These are phyloP conservation scores for Neocrepidodera transversa DNA, from an alignment of 2,888 invertebrate species.

Conservation along the genomic window DNA sequence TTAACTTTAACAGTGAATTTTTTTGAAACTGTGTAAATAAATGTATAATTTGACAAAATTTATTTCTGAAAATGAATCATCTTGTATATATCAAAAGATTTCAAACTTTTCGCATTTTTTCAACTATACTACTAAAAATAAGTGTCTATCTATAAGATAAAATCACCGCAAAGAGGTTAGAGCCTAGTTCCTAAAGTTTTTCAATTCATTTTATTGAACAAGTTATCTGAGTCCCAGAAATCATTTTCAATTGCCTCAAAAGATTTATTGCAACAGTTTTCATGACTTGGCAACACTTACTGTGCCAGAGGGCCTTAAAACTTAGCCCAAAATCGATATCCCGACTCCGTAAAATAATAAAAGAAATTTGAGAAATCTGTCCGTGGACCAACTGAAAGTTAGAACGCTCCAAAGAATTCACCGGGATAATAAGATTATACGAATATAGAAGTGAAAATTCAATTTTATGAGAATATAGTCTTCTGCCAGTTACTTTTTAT, in stretches of 20 bases:
- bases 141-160: background rate
- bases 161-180: slow-evolving; percentile 12
- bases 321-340: slow-evolving; percentile 21
- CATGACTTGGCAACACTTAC: slow-evolving; percentile 32
- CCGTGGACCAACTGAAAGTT: background rate
- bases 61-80: too few species aligned
- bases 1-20: too few species aligned
- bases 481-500: too few species aligned
- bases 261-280: slow-evolving; percentile 28
- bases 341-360: slow-evolving; percentile 23
- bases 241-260: slow-evolving; percentile 27
- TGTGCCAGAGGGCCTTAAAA: slow-evolving; percentile 19
- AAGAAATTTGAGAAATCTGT: slow-evolving; percentile 21
- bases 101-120: too few species aligned
- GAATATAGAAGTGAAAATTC: background rate
- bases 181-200: slow-evolving; percentile 24
- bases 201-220: slow-evolving; percentile 30
- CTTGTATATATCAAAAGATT: too few species aligned
- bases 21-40: too few species aligned
- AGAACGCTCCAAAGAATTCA: background rate
- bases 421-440: slow-evolving; percentile 1
- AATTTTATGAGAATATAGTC: background rate
- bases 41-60: too few species aligned
- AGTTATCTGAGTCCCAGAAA: slow-evolving; percentile 30
- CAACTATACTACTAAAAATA: background rate